Evolutionary conservation across 2,113 vertebrate species (phyloP).

Genomic region (Sylvicapra grimmia): DNA sequence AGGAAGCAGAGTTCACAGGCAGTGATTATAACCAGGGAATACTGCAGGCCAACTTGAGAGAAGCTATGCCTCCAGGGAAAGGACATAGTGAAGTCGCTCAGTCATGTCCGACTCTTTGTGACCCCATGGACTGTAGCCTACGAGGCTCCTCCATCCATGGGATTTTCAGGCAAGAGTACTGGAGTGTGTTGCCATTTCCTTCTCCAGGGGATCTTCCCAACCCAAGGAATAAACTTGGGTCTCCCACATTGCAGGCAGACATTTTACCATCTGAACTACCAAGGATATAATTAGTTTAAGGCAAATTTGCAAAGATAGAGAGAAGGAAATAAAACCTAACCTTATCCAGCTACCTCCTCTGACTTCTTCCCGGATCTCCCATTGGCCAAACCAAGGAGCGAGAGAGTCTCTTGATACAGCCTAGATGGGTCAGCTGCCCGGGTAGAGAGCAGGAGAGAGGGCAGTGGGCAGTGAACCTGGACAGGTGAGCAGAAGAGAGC

Average conservation of each 20-base stretch:
- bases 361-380: background rate
- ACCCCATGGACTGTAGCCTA: background rate
- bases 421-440: background rate
- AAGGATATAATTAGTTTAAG: background rate
- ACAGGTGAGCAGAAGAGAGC: background rate
- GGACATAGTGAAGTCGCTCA: background rate
- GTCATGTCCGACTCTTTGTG: fast-evolving
- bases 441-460: background rate
- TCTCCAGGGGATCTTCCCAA: background rate
- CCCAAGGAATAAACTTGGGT: background rate
- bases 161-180: background rate
- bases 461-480: background rate
- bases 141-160: background rate
- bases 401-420: background rate
- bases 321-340: background rate
- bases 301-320: background rate
- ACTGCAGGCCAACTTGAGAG: background rate
- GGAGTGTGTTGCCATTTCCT: background rate
- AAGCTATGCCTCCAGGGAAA: background rate
- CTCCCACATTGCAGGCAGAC: background rate
- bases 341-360: background rate
- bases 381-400: background rate
- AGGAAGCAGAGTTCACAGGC: background rate
- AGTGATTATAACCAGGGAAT: background rate
- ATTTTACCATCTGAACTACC: background rate